phyloP scores from a whole-genome alignment of 2,113 vertebrate genomes.

The Globicephala melas region DNA sequence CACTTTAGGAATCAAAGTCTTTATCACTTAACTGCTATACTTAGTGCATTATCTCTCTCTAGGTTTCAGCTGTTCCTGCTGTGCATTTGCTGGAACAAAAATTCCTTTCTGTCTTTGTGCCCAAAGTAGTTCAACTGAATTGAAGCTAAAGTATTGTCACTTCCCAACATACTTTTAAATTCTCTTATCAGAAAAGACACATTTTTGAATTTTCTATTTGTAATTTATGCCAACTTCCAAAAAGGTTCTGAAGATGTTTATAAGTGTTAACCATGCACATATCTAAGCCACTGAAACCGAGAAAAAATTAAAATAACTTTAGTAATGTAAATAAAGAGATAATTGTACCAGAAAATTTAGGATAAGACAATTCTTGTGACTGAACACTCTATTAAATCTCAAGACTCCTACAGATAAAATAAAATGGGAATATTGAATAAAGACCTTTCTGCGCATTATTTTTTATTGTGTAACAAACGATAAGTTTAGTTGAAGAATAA shows the following conservation, averaged over 20 bases:
- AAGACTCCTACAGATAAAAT: neutral
- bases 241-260: neutral
- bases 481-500: conserved; percentile 35
- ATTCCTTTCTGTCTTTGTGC: conserved; percentile 40
- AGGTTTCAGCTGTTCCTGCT: conserved; percentile 25
- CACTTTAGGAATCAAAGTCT: conserved; percentile 53
- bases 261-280: neutral
- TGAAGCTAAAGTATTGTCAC: neutral
- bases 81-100: conserved; percentile 52
- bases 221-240: neutral
- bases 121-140: neutral
- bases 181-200: conserved; percentile 22
- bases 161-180: conserved; percentile 1
- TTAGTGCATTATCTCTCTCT: conserved; percentile 52
- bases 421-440: neutral
- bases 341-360: neutral
- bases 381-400: neutral
- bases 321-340: neutral
- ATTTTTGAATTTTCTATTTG: neutral
- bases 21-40: conserved; percentile 53
- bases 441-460: neutral
- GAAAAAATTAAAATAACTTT: neutral
- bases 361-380: neutral
- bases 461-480: neutral
- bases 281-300: neutral